phyloP scores from a whole-genome alignment of 2,888 invertebrate species.

The Heterodera filipjevi region DNA sequence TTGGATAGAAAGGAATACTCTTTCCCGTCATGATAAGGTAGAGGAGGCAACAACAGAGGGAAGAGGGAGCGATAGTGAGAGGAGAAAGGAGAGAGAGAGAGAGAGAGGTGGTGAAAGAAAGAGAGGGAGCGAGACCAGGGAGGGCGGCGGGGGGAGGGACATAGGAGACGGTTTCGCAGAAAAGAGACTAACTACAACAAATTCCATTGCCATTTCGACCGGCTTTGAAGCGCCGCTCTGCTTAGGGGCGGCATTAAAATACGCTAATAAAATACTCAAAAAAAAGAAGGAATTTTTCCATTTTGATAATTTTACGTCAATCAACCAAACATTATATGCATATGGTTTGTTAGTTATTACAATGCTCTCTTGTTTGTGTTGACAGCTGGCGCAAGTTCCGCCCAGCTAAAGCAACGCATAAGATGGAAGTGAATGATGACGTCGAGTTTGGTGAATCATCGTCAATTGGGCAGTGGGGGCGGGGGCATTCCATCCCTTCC shows the following conservation, averaged over 20 bases:
- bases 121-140: not conserved
- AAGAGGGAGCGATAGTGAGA: not conserved
- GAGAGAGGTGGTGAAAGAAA: not conserved
- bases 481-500: not conserved
- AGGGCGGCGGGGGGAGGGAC: not conserved
- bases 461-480: not conserved
- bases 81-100: not conserved
- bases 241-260: not conserved
- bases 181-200: not conserved
- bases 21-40: not conserved
- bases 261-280: not conserved
- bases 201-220: constrained; percentile 1
- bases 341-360: not conserved
- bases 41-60: not conserved
- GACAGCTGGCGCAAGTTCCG: not conserved
- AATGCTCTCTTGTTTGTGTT: not conserved
- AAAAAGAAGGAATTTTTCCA: not conserved
- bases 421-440: constrained; percentile 1
- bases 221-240: not conserved
- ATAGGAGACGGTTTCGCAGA: not conserved
- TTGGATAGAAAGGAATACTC: not conserved
- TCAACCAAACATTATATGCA: not conserved
- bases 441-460: constrained; percentile 2
- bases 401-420: not conserved
- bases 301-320: not conserved